Evolutionary conservation across 2,113 vertebrate genomes (phyloP).

Genomic region (Brienomyrus longianalis): DNA sequence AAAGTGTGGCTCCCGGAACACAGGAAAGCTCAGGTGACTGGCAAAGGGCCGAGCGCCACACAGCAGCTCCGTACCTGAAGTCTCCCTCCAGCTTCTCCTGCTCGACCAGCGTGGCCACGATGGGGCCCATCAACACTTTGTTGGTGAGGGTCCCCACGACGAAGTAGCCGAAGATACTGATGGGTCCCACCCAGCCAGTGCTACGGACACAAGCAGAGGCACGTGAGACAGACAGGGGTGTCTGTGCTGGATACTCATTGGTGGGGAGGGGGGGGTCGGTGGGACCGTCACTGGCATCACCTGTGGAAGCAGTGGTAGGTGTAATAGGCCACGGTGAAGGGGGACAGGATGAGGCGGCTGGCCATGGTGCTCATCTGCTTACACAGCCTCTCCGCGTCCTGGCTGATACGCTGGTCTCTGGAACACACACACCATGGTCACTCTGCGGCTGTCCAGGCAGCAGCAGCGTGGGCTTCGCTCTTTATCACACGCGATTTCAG

Average conservation of each 20-base stretch:
- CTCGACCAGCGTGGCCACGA: conserved; percentile 80
- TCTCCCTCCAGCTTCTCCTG: conserved; percentile 96
- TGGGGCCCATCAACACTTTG: conserved; percentile 85
- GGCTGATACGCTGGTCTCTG: conserved; percentile 96
- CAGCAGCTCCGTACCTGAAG: conserved; percentile 66
- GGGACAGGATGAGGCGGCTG: conserved; percentile 77
- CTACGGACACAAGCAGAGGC: conserved; percentile 50
- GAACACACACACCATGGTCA: neutral
- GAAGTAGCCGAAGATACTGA: conserved; percentile 89
- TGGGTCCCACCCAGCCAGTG: conserved; percentile 87
- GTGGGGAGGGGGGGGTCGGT: neutral
- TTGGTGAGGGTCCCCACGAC: conserved; percentile 79
- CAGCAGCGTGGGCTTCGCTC: neutral
- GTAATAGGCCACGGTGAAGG: conserved; percentile 87
- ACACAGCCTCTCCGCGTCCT: conserved; percentile 87
- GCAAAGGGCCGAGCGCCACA: too few relatives aligned
- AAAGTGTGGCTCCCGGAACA: neutral
- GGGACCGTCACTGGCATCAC: conserved; percentile 45
- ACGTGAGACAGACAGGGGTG: neutral
- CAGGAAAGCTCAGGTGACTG: neutral
- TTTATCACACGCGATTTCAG: neutral
- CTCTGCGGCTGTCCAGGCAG: neutral
- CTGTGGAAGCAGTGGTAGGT: conserved; percentile 86
- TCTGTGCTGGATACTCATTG: neutral
- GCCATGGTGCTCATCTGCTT: conserved; percentile 85